Evolutionary conservation across 2,888 invertebrate species (phyloP), one percentile per base, ranked within the genome.

Genomic region (Lepetodrilus schrolli): DNA sequence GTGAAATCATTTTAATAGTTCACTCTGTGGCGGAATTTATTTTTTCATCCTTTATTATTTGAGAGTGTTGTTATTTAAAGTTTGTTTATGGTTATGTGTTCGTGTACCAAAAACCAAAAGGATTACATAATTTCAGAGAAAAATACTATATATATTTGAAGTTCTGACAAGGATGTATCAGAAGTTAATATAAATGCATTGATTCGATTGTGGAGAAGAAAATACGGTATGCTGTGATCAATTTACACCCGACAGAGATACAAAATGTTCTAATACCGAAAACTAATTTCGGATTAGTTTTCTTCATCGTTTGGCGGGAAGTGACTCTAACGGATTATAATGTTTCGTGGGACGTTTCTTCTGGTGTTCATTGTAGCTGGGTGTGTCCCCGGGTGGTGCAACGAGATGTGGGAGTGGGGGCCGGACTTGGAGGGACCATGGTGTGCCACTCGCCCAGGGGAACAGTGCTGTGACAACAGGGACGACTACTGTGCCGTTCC

Each of bases 401-500:
- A 50, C 5, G 20, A 70, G 49, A 65, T 72, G 65, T 72, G 65
- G 37, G 85, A 85, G 68, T 82, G 80, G 82, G 84, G 83, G 0
- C 80, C 83, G 37, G 87, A 87, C 51, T 74, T 87, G 7, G 80
- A 78, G 13, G 85, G 86, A 8, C 85, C 82, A 0, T 86, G 80
- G 76, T 88, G 86, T 74, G 82, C 79, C 4, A 80, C 76, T 0
- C 73, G 86, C 4, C 79, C 70, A 0, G 84, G 82, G 0, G 65
- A 76, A 8, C 79, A 81, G 47, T 90, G 90, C 90, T 98, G 98
- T 87, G 86, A 86, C 0, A 93, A 94, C 66, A 92, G 98, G 58
- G 92, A 93, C 79, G 98, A 98, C 90, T 92, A 93, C 20, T 98
- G 98, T 89, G 93, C 96, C 0, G 93, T 94, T 70, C 94, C 94